Conservation (phyloP, 2,888 invertebrate genomes). For the Acrobasis consociella region DNA sequence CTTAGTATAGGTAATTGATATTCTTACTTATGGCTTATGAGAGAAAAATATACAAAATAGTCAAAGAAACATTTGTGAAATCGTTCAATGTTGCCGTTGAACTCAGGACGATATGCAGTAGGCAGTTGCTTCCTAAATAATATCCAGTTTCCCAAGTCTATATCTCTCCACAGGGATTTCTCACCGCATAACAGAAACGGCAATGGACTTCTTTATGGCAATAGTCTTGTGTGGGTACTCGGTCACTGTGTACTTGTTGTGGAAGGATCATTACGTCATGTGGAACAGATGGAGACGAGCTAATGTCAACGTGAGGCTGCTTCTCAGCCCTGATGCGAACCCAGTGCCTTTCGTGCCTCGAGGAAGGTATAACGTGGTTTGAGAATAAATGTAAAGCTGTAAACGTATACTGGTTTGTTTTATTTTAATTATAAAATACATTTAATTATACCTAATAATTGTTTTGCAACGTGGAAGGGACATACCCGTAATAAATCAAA, state of each 20-base stretch:
- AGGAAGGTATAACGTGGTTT: slow-evolving; percentile 68
- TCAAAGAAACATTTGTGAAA: no score
- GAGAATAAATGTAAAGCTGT: slow-evolving; percentile 36
- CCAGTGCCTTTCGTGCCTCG: slow-evolving; percentile 73
- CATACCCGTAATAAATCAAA: no score
- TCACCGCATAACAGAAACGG: slow-evolving; percentile 83
- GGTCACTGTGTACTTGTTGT: slow-evolving; percentile 84
- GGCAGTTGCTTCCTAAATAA: background rate
- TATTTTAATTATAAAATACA: no score
- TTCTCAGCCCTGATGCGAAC: slow-evolving; percentile 78
- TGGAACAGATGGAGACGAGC: slow-evolving; percentile 88
- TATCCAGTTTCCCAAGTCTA: background rate
- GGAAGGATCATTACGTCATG: slow-evolving; percentile 85
- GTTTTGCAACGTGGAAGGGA: no score
- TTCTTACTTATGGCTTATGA: no score
- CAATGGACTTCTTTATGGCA: slow-evolving; percentile 84
- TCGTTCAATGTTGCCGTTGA: no score
- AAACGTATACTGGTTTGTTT: background rate
- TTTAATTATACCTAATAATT: no score
- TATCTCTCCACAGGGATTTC: slow-evolving; percentile 63
- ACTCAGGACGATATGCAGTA: no score
- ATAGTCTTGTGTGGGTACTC: slow-evolving; percentile 85
- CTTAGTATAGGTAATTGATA: no score
- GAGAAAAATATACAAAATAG: no score
- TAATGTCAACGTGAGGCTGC: slow-evolving; percentile 84